Evolutionary conservation across 2,113 vertebrate species (phyloP).

Genomic region (Apteryx owenii): DNA sequence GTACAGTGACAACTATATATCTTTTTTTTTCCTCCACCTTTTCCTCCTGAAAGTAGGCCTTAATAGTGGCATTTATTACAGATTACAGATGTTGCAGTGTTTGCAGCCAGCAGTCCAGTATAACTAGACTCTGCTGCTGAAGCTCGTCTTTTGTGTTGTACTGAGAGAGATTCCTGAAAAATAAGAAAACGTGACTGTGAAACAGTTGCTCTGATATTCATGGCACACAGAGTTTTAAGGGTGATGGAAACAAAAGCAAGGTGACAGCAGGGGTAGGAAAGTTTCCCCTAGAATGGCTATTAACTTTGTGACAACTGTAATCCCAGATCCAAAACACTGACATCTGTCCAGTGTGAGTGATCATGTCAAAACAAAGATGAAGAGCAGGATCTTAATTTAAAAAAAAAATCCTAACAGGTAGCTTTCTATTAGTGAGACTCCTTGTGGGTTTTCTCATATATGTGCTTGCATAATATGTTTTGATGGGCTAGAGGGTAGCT

Average conservation of each 20-base stretch:
- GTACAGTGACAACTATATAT: not conserved
- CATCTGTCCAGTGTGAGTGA: rapidly evolving
- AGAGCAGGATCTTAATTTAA: not conserved
- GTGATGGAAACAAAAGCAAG: not conserved
- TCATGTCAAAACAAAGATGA: not conserved
- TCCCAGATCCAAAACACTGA: not conserved
- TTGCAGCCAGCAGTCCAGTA: not conserved
- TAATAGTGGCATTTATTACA: not conserved
- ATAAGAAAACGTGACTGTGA: not conserved
- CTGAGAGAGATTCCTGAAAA: not conserved
- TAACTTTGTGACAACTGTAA: not conserved
- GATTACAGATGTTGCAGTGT: not conserved
- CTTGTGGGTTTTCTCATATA: not conserved
- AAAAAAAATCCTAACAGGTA: not conserved
- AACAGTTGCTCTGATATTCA: not conserved
- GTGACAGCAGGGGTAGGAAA: not conserved
- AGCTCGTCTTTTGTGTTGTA: not conserved
- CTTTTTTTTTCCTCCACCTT: rapidly evolving
- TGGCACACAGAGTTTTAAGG: not conserved
- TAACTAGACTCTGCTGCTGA: not conserved
- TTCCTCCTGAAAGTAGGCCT: not conserved
- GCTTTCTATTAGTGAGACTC: not conserved
- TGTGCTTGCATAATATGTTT: not conserved
- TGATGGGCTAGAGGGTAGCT: not conserved
- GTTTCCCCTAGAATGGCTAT: not conserved